Base-by-base conservation (phyloP, 1,140 invertebrate species). In the Diorhabda elongata region DNA sequence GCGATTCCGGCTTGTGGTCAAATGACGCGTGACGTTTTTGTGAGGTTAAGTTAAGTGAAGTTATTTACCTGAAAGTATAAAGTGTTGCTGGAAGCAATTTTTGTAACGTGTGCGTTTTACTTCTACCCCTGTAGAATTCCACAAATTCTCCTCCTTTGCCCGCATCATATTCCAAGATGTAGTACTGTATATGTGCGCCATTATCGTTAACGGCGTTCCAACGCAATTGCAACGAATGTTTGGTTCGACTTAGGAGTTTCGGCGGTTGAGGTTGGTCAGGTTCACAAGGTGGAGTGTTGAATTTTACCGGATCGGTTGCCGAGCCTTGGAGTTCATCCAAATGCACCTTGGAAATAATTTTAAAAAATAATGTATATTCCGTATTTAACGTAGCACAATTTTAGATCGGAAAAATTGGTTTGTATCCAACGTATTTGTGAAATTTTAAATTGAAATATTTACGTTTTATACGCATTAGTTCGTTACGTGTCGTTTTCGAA, bases 121-220 rank as follows among this genome's bases (percentile, higher is more conserved):
- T 86, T 70, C 85, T 84, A 71, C 86, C 84, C 70, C 86, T 86
- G 75, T 88, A 89, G 47, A 91, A 81, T 79, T 94, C 92, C 2
- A 84, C 83, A 82, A 91, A 95, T 65, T 85, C 82, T 3, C 85
- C 84, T 2, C 84, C 85, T 80, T 83, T 84, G 3, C 89, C 91
- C 75, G 91, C 86, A 80, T 94, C 91, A 81, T 88, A 90, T 82
- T 95, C 92, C 56, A 96, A 81, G 44, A 91, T 78, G 82, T 94
- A 96, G 69, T 89, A 86, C 41, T 84, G 85, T 63, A 96, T 88
- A 74, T 88, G 88, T 5, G 92, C 86, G 1, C 92, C 93, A 82
- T 95, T 94, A 75, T 94, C 91, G 70, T 82, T 80, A 2, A 90
- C 85, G 44, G 89, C 84, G 76, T 86, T 84, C 87, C 91, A 92